phyloP scores from a whole-genome alignment of 2,797 vertebrate species.

The Onychomys arenicola region DNA sequence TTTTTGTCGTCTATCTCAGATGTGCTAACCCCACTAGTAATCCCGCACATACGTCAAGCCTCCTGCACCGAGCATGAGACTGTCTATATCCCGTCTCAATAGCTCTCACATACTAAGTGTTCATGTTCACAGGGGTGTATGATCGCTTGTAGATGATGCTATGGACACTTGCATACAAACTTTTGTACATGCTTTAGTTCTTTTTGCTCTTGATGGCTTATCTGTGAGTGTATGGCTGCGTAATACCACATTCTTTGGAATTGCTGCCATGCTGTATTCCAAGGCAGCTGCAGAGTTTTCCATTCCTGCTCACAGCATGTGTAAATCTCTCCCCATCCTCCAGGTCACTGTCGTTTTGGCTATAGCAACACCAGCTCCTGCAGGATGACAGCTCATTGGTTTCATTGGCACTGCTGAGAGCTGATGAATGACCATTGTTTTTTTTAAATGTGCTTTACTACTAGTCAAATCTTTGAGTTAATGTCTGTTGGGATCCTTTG shows the following conservation, averaged over 20 bases:
- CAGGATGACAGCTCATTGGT: not conserved
- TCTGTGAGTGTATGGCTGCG: not conserved
- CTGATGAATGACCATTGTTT: not conserved
- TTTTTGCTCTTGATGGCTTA: not conserved
- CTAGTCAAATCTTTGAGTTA: not conserved
- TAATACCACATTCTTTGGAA: too few species aligned
- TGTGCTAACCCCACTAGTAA: not conserved
- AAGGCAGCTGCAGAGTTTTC: not conserved
- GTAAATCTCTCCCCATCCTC: not conserved
- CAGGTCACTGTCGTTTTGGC: too few species aligned
- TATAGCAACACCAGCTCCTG: too few species aligned
- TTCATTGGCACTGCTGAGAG: too few species aligned
- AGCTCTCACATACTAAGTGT: not conserved
- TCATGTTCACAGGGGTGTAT: not conserved
- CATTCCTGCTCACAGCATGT: too few species aligned
- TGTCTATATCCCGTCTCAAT: not conserved
- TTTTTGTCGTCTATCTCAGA: not conserved
- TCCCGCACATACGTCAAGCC: accelerated
- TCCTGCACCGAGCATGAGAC: not conserved
- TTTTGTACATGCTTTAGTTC: not conserved
- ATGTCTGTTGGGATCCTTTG: not conserved
- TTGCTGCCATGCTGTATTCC: not conserved
- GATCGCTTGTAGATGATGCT: not conserved
- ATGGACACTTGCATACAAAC: not conserved
- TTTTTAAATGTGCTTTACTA: too few species aligned